A percentile compares a stretch with the other conserved stretches of the same genome.
Evolutionary conservation across 2,888 invertebrate species (phyloP).

Genomic region (Campoplex nolae): DNA sequence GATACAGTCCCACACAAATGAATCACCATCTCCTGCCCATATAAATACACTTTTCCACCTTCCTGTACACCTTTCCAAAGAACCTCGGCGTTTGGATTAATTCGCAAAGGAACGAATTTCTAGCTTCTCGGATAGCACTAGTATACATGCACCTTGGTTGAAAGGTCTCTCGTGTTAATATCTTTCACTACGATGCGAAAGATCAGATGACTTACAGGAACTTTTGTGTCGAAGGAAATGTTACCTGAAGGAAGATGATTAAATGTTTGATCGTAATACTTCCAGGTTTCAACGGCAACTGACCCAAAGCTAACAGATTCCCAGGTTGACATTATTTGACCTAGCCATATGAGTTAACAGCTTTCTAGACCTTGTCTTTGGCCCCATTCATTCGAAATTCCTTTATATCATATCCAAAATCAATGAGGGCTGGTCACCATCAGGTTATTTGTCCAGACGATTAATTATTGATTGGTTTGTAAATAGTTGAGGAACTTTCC

Average conservation of each 20-base stretch:
- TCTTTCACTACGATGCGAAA: not conserved
- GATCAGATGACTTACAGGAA: slow-evolving; percentile 3
- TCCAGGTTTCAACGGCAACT: not conserved
- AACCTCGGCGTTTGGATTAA: slow-evolving; percentile 73
- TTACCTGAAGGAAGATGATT: not conserved
- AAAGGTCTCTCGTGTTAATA: slow-evolving; percentile 6
- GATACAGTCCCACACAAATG: slow-evolving; percentile 76
- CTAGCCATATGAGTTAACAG: not conserved
- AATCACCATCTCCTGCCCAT: slow-evolving; percentile 72
- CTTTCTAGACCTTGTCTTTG: not conserved
- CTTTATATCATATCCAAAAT: not conserved
- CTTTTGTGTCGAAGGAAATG: not conserved
- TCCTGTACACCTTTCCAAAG: slow-evolving; percentile 28
- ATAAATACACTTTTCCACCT: slow-evolving; percentile 50
- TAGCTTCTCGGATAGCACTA: slow-evolving; percentile 18
- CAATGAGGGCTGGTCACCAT: not conserved
- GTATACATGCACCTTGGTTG: not conserved
- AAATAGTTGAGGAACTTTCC: not conserved
- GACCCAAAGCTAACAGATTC: not conserved
- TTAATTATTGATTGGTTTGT: not conserved
- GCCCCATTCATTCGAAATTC: not conserved
- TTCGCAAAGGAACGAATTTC: slow-evolving; percentile 70
- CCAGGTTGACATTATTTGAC: not conserved
- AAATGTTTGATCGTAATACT: not conserved
- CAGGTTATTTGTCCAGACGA: not conserved